phyloP scores from a whole-genome alignment of 2,113 vertebrate species.

The Leiothrix lutea region DNA sequence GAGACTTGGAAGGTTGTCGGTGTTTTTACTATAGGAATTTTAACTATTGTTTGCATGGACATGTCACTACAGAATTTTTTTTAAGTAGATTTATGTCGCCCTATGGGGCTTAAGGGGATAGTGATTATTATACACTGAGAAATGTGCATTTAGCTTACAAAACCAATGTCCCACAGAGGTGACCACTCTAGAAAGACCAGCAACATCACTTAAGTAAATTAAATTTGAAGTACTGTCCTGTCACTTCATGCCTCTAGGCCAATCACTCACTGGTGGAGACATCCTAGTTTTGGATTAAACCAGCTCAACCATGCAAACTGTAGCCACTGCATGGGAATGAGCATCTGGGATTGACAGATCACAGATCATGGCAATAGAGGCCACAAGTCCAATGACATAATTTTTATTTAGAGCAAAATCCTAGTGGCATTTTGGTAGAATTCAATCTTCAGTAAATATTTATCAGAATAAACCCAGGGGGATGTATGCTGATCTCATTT shows the following conservation, averaged over 20 bases:
- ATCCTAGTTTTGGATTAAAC: constrained; percentile 81
- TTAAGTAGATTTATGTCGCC: constrained; percentile 36
- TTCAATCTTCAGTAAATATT: constrained; percentile 33
- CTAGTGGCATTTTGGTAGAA: constrained; percentile 49
- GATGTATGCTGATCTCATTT: neutral
- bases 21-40: neutral
- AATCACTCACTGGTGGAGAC: constrained; percentile 77
- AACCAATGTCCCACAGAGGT: constrained; percentile 76
- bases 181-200: constrained; percentile 76
- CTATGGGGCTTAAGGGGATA: constrained; percentile 39
- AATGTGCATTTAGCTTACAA: constrained; percentile 76
- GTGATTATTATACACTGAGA: constrained; percentile 71
- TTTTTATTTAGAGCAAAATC: constrained; percentile 72
- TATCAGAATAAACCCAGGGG: constrained; percentile 16
- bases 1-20: neutral
- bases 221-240: constrained; percentile 90
- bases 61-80: neutral
- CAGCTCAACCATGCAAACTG: constrained; percentile 89
- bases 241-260: constrained; percentile 84
- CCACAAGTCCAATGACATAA: constrained; percentile 76
- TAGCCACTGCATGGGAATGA: constrained; percentile 77
- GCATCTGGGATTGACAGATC: constrained; percentile 84
- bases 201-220: constrained; percentile 88
- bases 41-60: neutral
- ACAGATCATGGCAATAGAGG: constrained; percentile 72